phyloP scores from a whole-genome alignment of 2,113 vertebrate species.

The Chloebia gouldiae region DNA sequence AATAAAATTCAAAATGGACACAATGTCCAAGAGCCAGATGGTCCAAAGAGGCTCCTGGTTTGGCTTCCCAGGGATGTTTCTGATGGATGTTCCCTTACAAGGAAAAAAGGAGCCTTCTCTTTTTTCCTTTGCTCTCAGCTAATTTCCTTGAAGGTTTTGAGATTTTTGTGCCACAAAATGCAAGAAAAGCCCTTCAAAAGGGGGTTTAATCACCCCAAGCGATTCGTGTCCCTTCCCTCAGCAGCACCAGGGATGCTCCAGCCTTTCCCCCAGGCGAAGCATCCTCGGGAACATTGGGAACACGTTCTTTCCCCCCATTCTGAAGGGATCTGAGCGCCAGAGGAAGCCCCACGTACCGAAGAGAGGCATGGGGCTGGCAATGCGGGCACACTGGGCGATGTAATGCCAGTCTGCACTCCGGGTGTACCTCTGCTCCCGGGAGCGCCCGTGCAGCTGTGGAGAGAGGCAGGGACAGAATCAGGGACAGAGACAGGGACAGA shows the following conservation, averaged over 20 bases:
- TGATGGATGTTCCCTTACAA: background rate
- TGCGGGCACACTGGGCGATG: slow-evolving; percentile 80
- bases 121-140: background rate
- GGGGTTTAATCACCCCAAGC: too few relatives aligned
- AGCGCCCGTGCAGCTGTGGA: slow-evolving; percentile 87
- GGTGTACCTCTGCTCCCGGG: slow-evolving; percentile 93
- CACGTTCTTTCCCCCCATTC: rapidly evolving
- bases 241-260: background rate
- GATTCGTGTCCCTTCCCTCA: background rate
- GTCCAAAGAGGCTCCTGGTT: background rate
- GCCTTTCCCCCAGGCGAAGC: too few relatives aligned
- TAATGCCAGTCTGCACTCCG: slow-evolving; percentile 90
- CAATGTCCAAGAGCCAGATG: background rate
- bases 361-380: slow-evolving; percentile 88
- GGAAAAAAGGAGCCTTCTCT: background rate
- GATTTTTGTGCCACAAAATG: rapidly evolving
- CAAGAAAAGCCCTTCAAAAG: background rate
- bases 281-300: background rate
- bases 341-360: slow-evolving; percentile 78
- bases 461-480: background rate
- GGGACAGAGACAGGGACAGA: too few relatives aligned
- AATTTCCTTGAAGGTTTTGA: background rate
- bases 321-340: rapidly evolving
- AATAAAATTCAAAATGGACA: background rate
- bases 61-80: background rate